A percentile compares a stretch with the other conserved stretches of the same genome.
These are phyloP conservation scores for Dendrolimus houi DNA, from an alignment of 2,888 invertebrate species.

Conservation along the genomic window DNA sequence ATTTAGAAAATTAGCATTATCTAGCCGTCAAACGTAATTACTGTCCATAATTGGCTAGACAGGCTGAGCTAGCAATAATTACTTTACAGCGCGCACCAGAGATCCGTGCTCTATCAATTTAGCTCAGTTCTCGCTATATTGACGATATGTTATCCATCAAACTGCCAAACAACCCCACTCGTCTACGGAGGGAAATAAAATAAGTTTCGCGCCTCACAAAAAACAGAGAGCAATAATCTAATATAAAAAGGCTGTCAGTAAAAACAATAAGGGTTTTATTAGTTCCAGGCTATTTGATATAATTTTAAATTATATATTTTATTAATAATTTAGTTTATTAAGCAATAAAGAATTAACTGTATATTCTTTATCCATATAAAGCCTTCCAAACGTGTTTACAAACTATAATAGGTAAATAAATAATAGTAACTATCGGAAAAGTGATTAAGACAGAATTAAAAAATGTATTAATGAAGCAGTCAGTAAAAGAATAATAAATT, in stretches of 20 bases:
- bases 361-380: no score
- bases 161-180: constrained; percentile 24
- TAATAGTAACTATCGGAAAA: no score
- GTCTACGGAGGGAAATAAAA: constrained; percentile 25
- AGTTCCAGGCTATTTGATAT: background rate
- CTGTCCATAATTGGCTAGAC: constrained; percentile 2
- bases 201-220: constrained; percentile 5
- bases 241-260: background rate
- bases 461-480: no score
- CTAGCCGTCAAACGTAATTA: background rate
- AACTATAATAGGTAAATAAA: no score
- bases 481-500: no score
- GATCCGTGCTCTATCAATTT: constrained; percentile 63
- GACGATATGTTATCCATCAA: constrained; percentile 54
- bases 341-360: no score
- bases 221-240: background rate
- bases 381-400: no score
- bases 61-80: constrained; percentile 4
- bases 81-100: constrained; percentile 9
- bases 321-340: no score
- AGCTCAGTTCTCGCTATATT: constrained; percentile 49
- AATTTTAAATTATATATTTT: background rate
- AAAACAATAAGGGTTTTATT: background rate
- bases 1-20: background rate
- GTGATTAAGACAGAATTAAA: no score